Conservation (phyloP, 2,113 vertebrate genomes). For the Xyliphius kryptos region DNA sequence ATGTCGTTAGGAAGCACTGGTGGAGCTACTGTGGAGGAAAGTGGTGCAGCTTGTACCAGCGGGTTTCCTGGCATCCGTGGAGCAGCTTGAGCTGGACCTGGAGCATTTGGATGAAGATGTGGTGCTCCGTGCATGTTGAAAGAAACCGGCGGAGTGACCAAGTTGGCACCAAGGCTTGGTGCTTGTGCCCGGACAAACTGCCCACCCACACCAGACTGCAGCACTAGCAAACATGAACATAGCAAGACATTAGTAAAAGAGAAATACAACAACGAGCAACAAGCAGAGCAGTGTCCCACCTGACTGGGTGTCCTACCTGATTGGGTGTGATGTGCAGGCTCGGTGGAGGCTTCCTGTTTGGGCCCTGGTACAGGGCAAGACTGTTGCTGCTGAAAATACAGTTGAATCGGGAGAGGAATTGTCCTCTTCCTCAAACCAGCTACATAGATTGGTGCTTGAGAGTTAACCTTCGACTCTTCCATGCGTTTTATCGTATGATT, state of each 20-base stretch:
- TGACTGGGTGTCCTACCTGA: conserved; percentile 44
- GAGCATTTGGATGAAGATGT: conserved; percentile 67
- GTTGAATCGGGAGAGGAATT: conserved; percentile 90
- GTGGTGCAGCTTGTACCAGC: conserved; percentile 63
- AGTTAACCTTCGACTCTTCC: conserved; percentile 79
- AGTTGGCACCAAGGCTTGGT: conserved; percentile 69
- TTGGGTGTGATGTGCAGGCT: conserved; percentile 70
- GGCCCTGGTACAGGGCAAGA: conserved; percentile 63
- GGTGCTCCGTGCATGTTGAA: conserved; percentile 77
- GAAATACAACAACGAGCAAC: too few relatives aligned
- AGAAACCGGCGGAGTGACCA: conserved; percentile 76
- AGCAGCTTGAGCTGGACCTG: conserved; percentile 62
- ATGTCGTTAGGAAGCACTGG: conserved; percentile 74
- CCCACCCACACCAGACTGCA: conserved; percentile 67
- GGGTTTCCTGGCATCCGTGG: conserved; percentile 74
- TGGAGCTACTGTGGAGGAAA: conserved; percentile 69
- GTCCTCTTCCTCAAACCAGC: conserved; percentile 82
- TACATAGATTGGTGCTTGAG: conserved; percentile 89
- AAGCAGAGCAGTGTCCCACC: too few relatives aligned
- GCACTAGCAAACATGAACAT: conserved; percentile 68
- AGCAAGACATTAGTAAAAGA: conserved; percentile 16
- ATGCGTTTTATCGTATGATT: conserved; percentile 92
- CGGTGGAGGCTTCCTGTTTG: conserved; percentile 73
- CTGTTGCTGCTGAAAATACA: conserved; percentile 87
- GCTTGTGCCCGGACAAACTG: conserved; percentile 73